phyloP scores from a whole-genome alignment of 2,888 invertebrate genomes.

The Tachina fera region DNA sequence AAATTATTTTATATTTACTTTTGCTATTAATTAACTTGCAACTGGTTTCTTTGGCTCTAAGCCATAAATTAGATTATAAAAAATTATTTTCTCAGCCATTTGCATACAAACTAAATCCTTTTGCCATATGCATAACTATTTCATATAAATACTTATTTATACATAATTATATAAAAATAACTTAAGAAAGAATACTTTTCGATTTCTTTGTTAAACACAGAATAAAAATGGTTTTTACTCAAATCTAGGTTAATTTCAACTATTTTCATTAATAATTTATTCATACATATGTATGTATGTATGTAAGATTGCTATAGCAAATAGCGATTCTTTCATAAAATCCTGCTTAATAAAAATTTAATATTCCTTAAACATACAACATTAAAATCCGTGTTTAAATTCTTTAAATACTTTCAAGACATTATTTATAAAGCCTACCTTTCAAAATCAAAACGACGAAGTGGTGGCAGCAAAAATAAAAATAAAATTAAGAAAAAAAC shows the following conservation, averaged over 20 bases:
- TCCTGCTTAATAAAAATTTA: slow-evolving; percentile 64
- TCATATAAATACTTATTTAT: neutral
- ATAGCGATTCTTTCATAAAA: slow-evolving; percentile 48
- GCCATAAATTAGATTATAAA: neutral
- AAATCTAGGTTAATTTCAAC: slow-evolving; percentile 62
- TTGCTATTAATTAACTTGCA: neutral
- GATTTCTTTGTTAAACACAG: neutral
- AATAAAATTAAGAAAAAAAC: neutral
- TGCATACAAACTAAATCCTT: slow-evolving; percentile 36
- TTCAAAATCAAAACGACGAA: slow-evolving; percentile 46
- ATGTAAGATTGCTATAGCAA: slow-evolving; percentile 45
- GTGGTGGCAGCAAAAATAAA: neutral
- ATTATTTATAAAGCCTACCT: slow-evolving; percentile 49
- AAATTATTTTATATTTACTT: too few relatives aligned
- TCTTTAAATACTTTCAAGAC: slow-evolving; percentile 67
- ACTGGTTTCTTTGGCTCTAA: neutral
- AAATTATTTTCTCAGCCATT: neutral
- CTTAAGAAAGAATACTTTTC: slow-evolving; percentile 14
- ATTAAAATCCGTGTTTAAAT: slow-evolving; percentile 72
- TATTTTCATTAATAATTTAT: slow-evolving; percentile 49
- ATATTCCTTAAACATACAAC: slow-evolving; percentile 66
- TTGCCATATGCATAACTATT: slow-evolving; percentile 7
- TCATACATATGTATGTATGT: slow-evolving; percentile 36
- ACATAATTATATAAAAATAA: neutral
- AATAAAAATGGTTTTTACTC: slow-evolving; percentile 24